These are phyloP conservation scores for Fratercula arctica DNA, from an alignment of 2,797 vertebrate genomes.

Conservation along the genomic window DNA sequence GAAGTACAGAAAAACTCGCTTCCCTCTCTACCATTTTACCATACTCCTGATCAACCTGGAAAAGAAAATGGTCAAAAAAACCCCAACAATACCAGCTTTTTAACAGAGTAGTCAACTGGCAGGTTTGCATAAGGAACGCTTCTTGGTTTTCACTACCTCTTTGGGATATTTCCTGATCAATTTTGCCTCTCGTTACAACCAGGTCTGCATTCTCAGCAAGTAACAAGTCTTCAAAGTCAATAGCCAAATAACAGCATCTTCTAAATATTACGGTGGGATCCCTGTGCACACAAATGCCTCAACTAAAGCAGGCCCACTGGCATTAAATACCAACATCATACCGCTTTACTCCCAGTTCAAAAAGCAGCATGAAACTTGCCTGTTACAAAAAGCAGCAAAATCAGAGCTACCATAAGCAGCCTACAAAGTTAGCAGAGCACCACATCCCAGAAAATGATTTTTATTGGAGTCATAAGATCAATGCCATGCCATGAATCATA, in stretches of 20 bases:
- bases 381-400: neutral
- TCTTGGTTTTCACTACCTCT: neutral
- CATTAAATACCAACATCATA: neutral
- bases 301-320: neutral
- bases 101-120: neutral
- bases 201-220: neutral
- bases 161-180: neutral
- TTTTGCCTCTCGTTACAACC: neutral
- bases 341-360: neutral
- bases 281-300: neutral
- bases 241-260: neutral
- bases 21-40: neutral
- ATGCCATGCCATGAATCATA: neutral
- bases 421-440: neutral
- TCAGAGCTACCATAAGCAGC: neutral
- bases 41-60: neutral
- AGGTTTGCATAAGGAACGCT: neutral
- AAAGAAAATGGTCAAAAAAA: neutral
- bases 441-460: neutral
- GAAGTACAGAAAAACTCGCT: neutral
- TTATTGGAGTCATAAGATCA: neutral
- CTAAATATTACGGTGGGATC: neutral
- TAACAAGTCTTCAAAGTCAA: neutral
- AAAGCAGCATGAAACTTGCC: neutral
- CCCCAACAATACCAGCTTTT: neutral